phyloP scores from a whole-genome alignment of 2,797 vertebrate species.

The Pipistrellus kuhlii region DNA sequence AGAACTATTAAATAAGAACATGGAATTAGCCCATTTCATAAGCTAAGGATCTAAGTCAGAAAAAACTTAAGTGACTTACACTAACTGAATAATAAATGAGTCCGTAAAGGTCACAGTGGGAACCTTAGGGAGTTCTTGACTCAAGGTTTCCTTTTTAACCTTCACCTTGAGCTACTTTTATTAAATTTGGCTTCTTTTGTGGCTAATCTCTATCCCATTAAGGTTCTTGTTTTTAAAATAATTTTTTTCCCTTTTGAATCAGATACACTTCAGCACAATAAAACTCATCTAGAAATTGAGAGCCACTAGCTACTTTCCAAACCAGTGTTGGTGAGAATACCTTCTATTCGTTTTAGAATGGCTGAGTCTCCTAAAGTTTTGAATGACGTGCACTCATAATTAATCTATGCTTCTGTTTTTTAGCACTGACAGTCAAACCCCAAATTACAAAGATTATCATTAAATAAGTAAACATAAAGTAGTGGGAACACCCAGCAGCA shows the following conservation, averaged over 20 bases:
- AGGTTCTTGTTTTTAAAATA: slow-evolving; percentile 14
- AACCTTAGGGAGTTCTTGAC: not conserved
- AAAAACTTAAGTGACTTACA: slow-evolving; percentile 25
- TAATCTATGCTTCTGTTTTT: slow-evolving; percentile 18
- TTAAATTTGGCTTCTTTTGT: slow-evolving; percentile 55
- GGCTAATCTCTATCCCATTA: not conserved
- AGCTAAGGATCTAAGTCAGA: slow-evolving; percentile 29
- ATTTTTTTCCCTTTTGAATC: slow-evolving; percentile 33
- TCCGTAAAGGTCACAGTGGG: not conserved
- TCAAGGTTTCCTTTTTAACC: slow-evolving; percentile 55
- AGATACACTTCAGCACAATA: slow-evolving; percentile 38
- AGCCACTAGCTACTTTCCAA: not conserved
- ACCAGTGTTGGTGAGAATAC: not conserved
- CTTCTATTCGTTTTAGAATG: slow-evolving; percentile 41
- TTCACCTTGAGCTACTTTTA: slow-evolving; percentile 61
- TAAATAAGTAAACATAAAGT: slow-evolving; percentile 38
- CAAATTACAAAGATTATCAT: slow-evolving; percentile 20
- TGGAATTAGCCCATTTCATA: slow-evolving; percentile 14
- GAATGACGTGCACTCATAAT: not conserved
- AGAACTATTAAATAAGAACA: slow-evolving; percentile 18
- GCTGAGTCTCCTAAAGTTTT: not conserved
- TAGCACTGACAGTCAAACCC: not conserved
- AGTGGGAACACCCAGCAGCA: not conserved
- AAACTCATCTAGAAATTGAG: slow-evolving; percentile 43
- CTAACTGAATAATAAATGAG: slow-evolving; percentile 38